These are phyloP conservation scores for Corella eumyota DNA, from an alignment of 23 tunicate genomes.

Conservation along the genomic window DNA sequence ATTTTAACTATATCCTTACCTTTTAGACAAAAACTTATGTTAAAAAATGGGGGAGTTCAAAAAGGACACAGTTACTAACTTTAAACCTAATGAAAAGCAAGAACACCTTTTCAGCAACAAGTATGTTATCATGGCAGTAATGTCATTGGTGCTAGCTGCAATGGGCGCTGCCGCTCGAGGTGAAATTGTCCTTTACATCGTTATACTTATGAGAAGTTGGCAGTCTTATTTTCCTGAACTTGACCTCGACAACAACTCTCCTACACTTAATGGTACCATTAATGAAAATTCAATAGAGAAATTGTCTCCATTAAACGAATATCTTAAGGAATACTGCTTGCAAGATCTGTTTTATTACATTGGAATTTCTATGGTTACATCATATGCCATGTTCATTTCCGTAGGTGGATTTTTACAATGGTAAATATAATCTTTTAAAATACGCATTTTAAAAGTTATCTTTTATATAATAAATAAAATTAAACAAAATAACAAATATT, in stretches of 20 bases:
- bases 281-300: neutral
- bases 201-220: slow-evolving; percentile 56
- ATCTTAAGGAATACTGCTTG: slow-evolving; percentile 27
- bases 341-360: slow-evolving; percentile 31
- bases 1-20: too few species aligned
- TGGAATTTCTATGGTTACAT: slow-evolving; percentile 10
- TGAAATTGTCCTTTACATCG: slow-evolving; percentile 42
- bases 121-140: too few species aligned
- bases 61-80: too few species aligned
- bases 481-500: neutral
- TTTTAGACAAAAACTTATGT: too few species aligned
- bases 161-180: slow-evolving; percentile 63
- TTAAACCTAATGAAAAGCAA: too few species aligned
- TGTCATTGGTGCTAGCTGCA: slow-evolving; percentile 31
- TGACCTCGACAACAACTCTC: neutral
- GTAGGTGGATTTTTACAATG: slow-evolving; percentile 77
- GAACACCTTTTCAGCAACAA: too few species aligned
- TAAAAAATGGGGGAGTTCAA: too few species aligned
- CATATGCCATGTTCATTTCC: slow-evolving; percentile 42
- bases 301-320: slow-evolving; percentile 7
- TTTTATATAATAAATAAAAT: neutral
- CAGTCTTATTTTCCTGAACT: slow-evolving; percentile 11
- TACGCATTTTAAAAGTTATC: neutral
- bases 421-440: slow-evolving; percentile 7
- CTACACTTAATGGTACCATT: neutral